These are phyloP conservation scores for Leptobrachium leishanense DNA, from an alignment of 2,113 vertebrate genomes.

Conservation along the genomic window DNA sequence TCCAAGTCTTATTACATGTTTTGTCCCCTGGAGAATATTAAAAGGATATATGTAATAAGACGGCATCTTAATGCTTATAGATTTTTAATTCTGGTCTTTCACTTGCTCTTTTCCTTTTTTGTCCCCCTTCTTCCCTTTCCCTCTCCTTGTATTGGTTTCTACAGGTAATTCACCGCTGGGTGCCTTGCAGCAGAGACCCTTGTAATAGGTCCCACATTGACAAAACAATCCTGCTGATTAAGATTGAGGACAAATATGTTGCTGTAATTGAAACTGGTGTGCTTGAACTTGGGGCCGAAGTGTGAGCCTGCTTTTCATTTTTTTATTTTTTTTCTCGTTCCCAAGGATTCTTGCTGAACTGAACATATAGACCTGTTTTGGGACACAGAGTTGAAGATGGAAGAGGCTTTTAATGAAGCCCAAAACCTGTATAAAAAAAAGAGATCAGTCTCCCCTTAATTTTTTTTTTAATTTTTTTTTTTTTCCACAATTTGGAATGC, in stretches of 20 bases:
- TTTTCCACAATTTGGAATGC: not conserved
- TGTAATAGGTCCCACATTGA: conserved; percentile 94
- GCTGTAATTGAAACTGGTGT: conserved; percentile 94
- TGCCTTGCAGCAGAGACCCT: conserved; percentile 98
- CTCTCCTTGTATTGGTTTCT: conserved; percentile 21
- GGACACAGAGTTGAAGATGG: conserved; percentile 61
- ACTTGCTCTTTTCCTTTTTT: conserved; percentile 23
- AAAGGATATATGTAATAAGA: conserved; percentile 15
- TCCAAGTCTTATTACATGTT: not conserved
- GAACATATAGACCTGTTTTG: conserved; percentile 51
- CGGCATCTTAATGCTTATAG: not conserved
- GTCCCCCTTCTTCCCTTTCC: not conserved
- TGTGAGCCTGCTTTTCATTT: conserved; percentile 69
- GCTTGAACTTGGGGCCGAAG: conserved; percentile 96
- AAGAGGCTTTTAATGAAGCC: conserved; percentile 58
- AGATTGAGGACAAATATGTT: conserved; percentile 98
- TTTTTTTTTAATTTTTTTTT: no score
- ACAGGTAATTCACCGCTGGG: conserved; percentile 99
- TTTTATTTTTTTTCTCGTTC: conserved; percentile 37
- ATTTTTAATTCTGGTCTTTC: conserved; percentile 28
- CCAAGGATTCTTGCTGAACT: conserved; percentile 53
- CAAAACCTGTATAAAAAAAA: conserved; percentile 39
- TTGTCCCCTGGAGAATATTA: not conserved
- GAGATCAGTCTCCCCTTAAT: conserved; percentile 25
- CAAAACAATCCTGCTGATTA: conserved; percentile 98